Conservation (phyloP, 2,113 vertebrate genomes). For the Vimba vimba region DNA sequence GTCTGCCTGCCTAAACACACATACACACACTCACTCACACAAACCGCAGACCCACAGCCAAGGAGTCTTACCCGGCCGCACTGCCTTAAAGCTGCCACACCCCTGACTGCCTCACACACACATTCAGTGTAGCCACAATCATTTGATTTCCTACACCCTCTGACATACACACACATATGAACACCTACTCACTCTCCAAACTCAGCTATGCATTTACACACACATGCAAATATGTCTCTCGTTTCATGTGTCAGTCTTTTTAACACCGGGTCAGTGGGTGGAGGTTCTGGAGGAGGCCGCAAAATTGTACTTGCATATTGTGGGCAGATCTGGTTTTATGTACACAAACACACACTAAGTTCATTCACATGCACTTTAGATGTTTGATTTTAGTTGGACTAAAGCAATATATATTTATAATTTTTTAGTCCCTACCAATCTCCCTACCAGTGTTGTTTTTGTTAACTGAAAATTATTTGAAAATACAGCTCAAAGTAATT, state of each 20-base stretch:
- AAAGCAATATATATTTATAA: too few species aligned
- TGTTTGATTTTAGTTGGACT: too few species aligned
- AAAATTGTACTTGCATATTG: background rate
- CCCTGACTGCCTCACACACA: slow-evolving; percentile 27
- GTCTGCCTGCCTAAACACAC: slow-evolving; percentile 36
- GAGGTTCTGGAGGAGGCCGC: background rate
- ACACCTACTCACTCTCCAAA: background rate
- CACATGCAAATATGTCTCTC: background rate
- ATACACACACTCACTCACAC: slow-evolving; percentile 26
- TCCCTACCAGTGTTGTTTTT: background rate
- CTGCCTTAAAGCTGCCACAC: slow-evolving; percentile 30
- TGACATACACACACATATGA: slow-evolving; percentile 4
- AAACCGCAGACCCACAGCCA: slow-evolving; percentile 16
- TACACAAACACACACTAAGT: background rate
- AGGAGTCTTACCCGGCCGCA: background rate
- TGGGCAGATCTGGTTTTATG: background rate
- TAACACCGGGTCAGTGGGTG: background rate
- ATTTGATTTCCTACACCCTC: background rate
- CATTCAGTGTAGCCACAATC: background rate
- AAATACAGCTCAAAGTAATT: background rate
- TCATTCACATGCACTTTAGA: too few species aligned
- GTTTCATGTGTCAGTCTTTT: background rate
- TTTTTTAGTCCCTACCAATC: background rate
- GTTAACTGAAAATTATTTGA: background rate
- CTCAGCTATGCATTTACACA: background rate